phyloP scores from a whole-genome alignment of 2,888 invertebrate genomes.

The Tachina grossa region DNA sequence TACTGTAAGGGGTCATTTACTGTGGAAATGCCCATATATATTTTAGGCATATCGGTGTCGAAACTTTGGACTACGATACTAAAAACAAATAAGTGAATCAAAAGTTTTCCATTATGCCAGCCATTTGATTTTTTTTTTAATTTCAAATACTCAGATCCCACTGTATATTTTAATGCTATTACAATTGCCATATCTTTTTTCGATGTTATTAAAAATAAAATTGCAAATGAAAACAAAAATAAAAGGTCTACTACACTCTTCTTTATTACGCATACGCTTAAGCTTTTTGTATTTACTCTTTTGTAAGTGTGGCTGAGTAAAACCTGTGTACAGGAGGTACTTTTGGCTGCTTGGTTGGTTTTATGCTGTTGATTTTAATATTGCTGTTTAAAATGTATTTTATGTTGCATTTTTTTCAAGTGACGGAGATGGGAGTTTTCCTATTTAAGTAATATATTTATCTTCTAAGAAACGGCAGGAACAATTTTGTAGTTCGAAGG shows the following conservation, averaged over 20 bases:
- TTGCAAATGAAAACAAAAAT: conserved; percentile 1
- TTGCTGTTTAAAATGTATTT: conserved; percentile 31
- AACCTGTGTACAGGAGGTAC: conserved; percentile 42
- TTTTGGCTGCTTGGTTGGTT: conserved; percentile 43
- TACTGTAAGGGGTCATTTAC: too few species aligned
- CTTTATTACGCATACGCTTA: conserved; percentile 16
- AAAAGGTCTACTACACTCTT: conserved; percentile 27
- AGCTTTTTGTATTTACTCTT: conserved; percentile 11
- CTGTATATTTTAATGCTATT: too few species aligned
- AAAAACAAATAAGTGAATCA: too few species aligned
- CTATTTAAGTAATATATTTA: too few species aligned
- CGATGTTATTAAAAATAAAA: conserved; percentile 8
- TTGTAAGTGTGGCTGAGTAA: conserved; percentile 27
- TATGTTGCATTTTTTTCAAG: background rate
- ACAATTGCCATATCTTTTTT: conserved; percentile 7
- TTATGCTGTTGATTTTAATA: conserved; percentile 44
- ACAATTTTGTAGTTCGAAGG: too few species aligned
- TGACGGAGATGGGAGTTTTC: conserved; percentile 15
- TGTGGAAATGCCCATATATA: too few species aligned
- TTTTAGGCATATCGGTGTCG: too few species aligned
- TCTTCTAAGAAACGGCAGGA: too few species aligned
- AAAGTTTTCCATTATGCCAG: too few species aligned
- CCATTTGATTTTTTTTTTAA: too few species aligned
- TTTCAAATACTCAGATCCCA: background rate
- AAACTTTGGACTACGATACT: too few species aligned